phyloP scores from a whole-genome alignment of 2,113 vertebrate genomes.

The Anguilla japonica region DNA sequence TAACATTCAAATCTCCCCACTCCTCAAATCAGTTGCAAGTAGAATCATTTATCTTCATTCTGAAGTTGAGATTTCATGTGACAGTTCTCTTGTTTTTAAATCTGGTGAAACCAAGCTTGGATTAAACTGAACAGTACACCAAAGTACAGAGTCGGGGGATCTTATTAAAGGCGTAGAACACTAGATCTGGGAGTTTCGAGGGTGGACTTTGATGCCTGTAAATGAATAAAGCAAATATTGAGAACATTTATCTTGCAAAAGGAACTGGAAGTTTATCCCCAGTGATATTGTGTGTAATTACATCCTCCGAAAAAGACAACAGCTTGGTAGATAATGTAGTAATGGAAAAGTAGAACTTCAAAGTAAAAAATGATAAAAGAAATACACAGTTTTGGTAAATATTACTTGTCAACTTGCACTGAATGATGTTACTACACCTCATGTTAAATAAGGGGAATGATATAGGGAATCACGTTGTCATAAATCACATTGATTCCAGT shows the following conservation, averaged over 20 bases:
- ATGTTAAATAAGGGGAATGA: too few species aligned
- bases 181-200: slow-evolving; percentile 43
- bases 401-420: too few species aligned
- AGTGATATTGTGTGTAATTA: slow-evolving; percentile 47
- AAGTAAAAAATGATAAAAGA: not conserved
- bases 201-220: slow-evolving; percentile 43
- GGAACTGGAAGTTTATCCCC: slow-evolving; percentile 41
- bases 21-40: slow-evolving; percentile 37
- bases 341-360: not conserved
- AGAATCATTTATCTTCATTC: slow-evolving; percentile 72
- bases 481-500: too few species aligned
- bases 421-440: too few species aligned
- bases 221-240: slow-evolving; percentile 35
- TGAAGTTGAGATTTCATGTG: slow-evolving; percentile 53
- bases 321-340: not conserved
- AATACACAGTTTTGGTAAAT: not conserved
- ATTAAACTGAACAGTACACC: slow-evolving; percentile 50
- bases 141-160: slow-evolving; percentile 42
- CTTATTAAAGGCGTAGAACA: slow-evolving; percentile 52
- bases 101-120: slow-evolving; percentile 39
- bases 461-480: too few species aligned
- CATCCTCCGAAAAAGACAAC: not conserved
- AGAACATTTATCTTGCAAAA: slow-evolving; percentile 50
- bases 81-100: slow-evolving; percentile 51
- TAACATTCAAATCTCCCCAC: slow-evolving; percentile 48